Base-by-base conservation (phyloP, 2,888 invertebrate genomes). In the Pammene aurita region DNA sequence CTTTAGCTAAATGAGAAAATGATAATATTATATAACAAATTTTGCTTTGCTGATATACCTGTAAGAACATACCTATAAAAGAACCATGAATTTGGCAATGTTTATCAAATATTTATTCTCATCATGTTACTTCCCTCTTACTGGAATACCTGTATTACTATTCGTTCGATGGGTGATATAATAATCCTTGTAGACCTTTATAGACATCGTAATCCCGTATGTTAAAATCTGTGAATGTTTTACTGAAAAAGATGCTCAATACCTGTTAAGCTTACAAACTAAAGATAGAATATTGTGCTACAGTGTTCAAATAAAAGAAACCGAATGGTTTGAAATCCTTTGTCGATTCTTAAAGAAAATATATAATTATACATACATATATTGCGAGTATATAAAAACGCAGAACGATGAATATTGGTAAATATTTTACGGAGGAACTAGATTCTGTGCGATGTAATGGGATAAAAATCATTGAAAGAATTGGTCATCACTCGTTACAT, bases 221-320 rank as follows among this genome's bases (percentile, higher is more conserved):
- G 34, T 13, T 38, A 9, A 44, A 18, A 44, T 54, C 35, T n/a
- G 56, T 44, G 50, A 42, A 63, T 52, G 34, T 10, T 38, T 52
- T 18, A 68, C 63, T 68, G 63, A 42, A 68, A 68, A 35, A 68
- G 44, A 68, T 60, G 11, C 46, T 62, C 11, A 35, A n/a, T 60
- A 41, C 48, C 16, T 55, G 34, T 41, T 35, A 16, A 50, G 16
- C 57, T 67, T 67, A 62, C 50, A 42, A 61, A n/a, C 67, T 67
- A 57, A 11, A 42, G 38, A 26, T 26, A 26, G 38, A 38, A 38
- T 11, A 13, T 42, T 42, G 42, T 13, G 5, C 10, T 11, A 11
- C 11, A 42, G 10, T 7, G 5, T 5, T 46, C 6, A 46, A 46
- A 14, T 14, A 38, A 38, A 38, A n/a, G n/a, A 38, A 9, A 38